phyloP scores from a whole-genome alignment of 2,113 vertebrate species.

The Melanerpes aurifrons region DNA sequence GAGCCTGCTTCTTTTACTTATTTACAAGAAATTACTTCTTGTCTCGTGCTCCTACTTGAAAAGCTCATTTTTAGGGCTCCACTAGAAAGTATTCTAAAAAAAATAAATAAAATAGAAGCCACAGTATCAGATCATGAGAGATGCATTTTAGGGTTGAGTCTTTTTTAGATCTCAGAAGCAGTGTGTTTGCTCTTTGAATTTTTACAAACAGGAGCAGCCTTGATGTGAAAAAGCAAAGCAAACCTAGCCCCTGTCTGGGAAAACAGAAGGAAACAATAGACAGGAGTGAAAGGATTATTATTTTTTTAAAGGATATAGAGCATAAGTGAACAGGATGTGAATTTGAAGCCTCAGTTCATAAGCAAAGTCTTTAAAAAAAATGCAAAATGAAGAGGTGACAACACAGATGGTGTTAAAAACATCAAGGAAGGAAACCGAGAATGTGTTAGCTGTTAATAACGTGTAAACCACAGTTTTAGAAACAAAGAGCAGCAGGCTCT shows the following conservation, averaged over 20 bases:
- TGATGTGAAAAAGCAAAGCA: not conserved
- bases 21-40: not conserved
- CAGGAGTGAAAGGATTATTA: conserved; percentile 7
- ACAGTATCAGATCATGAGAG: not conserved
- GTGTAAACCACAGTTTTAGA: not conserved
- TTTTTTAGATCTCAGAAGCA: not conserved
- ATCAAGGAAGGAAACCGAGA: not conserved
- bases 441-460: not conserved
- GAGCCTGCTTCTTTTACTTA: not conserved
- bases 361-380: not conserved
- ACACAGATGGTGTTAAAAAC: not conserved
- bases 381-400: not conserved
- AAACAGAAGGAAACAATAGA: conserved; percentile 40
- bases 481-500: not conserved
- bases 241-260: not conserved
- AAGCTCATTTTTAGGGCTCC: not conserved
- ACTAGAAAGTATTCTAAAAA: not conserved
- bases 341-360: not conserved
- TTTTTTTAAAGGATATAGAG: not conserved
- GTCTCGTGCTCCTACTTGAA: not conserved
- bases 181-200: not conserved
- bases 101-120: not conserved
- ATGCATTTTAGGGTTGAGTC: not conserved
- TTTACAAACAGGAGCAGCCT: not conserved
- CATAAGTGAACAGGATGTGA: conserved; percentile 31